Evolutionary conservation across 92 coral and sea anemone genomes (phyloP), one percentile per base, ranked within the genome.

Genomic region (Bergia puertoricense): DNA sequence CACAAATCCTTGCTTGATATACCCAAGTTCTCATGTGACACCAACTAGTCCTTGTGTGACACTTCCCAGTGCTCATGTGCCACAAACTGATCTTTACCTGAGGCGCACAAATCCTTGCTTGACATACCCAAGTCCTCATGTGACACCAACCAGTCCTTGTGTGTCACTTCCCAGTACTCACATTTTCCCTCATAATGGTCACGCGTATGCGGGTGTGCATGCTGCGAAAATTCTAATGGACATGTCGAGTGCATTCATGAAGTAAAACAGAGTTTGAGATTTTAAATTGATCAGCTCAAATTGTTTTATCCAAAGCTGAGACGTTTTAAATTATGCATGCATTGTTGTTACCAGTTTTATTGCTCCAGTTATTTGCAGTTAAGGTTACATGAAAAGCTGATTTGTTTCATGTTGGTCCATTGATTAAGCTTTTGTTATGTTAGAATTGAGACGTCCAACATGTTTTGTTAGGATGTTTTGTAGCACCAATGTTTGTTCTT

Each of bases 181-280:
- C 30, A 1, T 62, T 62, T 62, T 22, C 30, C 54, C 9, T 76
- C 37, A 37, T 37, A 76, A 18, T 4, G 37, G 48, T 42, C 51
- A 43, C 46, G 48, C 80, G 10, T 79, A 50, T 51, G 18, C 82
- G n/a, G 40, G 66, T 50, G 6, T 51, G 40, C 65, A 51, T 79
- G 82, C 82, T 14, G 82, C 65, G 7, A 79, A 45, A 46, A 20
- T 79, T 51, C 82, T 46, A 23, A 7, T 51, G 65, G 82, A 50
- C 20, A 79, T 76, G 80, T 76, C 66, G n/a, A 48, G 13, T 2
- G n/a, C 44, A 50, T 46, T 51, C 43, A 79, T 20, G 39, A 76
- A 76, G 80, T 79, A 44, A 79, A 50, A 51, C 40, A 16, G 66
- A 48, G 4, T 79, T 14, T 2, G 6, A 14, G 7, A n/a, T 79